These are phyloP conservation scores for Leptopilina drosophilae DNA, from an alignment of 2,888 invertebrate species.

Conservation along the genomic window DNA sequence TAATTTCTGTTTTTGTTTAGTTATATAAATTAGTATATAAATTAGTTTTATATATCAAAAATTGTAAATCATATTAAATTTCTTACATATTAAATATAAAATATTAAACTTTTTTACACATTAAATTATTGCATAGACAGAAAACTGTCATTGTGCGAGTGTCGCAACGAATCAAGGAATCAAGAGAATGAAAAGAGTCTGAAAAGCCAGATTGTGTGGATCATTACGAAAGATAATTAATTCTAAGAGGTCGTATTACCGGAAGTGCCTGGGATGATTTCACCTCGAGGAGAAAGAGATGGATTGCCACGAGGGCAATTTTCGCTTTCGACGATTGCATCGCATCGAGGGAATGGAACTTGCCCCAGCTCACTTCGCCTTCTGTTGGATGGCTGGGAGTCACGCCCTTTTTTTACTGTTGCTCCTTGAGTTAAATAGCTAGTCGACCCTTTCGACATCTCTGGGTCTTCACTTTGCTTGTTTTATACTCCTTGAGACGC, in stretches of 20 bases:
- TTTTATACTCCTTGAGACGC: constrained; percentile 30
- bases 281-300: constrained; percentile 27
- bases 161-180: neutral
- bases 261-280: neutral
- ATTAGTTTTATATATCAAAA: too few relatives aligned
- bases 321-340: constrained; percentile 39
- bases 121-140: too few relatives aligned
- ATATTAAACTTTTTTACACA: too few relatives aligned
- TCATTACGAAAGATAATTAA: constrained; percentile 32
- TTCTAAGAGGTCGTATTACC: constrained; percentile 25
- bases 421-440: constrained; percentile 32
- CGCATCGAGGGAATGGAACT: constrained; percentile 36
- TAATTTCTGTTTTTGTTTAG: too few relatives aligned
- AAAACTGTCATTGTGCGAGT: too few relatives aligned
- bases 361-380: constrained; percentile 2
- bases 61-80: too few relatives aligned
- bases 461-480: constrained; percentile 13
- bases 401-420: constrained; percentile 34
- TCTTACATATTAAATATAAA: too few relatives aligned
- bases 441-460: constrained; percentile 27
- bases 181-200: neutral
- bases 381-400: neutral
- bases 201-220: neutral
- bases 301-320: constrained; percentile 33
- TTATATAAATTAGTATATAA: too few relatives aligned